Conservation (phyloP, 2,797 vertebrate species). For the Myotis vivesi region DNA sequence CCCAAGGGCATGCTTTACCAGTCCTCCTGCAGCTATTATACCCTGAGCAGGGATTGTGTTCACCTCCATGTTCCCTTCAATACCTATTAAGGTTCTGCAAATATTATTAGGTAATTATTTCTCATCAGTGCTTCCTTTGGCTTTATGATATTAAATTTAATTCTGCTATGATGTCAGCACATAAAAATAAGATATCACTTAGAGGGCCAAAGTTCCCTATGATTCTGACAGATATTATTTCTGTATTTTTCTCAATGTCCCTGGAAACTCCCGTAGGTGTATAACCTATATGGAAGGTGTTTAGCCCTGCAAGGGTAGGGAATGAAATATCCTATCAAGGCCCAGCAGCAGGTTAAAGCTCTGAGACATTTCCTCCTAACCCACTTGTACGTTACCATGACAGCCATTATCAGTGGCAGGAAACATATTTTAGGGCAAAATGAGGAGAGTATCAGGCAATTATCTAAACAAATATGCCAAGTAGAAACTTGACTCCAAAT, state of each 20-base stretch:
- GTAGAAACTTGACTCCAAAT: constrained; percentile 14
- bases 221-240: constrained; percentile 43
- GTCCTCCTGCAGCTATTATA: constrained; percentile 9
- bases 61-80: constrained; percentile 19
- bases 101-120: constrained; percentile 65
- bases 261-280: background rate
- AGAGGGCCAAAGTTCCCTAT: background rate
- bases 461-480: background rate
- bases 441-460: background rate
- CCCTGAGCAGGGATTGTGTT: background rate
- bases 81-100: constrained; percentile 41
- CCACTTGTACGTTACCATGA: background rate
- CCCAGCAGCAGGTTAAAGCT: background rate
- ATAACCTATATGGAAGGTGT: background rate
- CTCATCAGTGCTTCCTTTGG: constrained; percentile 62
- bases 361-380: background rate
- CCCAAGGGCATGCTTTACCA: constrained; percentile 36
- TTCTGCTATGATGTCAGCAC: background rate
- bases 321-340: background rate
- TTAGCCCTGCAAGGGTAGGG: background rate
- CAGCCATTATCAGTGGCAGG: background rate
- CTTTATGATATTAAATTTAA: constrained; percentile 64
- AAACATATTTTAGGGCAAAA: background rate
- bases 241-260: background rate
- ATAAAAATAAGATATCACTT: constrained; percentile 60